Percentiles rank a stretch among this genome's conserved stretches.
These are phyloP conservation scores for Nyctereutes procyonoides DNA, from an alignment of 2,113 vertebrate genomes.

Conservation along the genomic window DNA sequence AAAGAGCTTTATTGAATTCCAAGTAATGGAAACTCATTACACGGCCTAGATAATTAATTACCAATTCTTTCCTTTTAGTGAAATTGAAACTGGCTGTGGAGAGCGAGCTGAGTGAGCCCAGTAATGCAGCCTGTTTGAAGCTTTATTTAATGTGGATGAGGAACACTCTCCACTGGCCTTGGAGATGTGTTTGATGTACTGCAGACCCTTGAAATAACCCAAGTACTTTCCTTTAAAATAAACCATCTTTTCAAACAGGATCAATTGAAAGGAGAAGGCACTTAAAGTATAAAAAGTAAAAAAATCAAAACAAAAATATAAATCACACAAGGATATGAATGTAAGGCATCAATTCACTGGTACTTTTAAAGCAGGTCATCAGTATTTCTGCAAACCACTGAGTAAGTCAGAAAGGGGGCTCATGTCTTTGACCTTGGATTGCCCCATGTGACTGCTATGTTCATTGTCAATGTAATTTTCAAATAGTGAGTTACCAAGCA, in stretches of 20 bases:
- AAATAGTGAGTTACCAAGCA: neutral
- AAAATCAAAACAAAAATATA: constrained; percentile 63
- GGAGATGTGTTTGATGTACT: constrained; percentile 65
- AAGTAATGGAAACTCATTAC: constrained; percentile 80
- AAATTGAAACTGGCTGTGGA: constrained; percentile 77
- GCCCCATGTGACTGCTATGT: neutral
- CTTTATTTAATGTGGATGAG: constrained; percentile 71
- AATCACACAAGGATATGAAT: constrained; percentile 42
- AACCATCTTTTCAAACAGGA: constrained; percentile 67
- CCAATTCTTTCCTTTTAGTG: constrained; percentile 69
- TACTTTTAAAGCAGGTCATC: constrained; percentile 23
- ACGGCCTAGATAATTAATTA: constrained; percentile 81
- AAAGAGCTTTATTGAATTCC: constrained; percentile 81
- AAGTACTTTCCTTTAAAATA: constrained; percentile 67
- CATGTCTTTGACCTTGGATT: neutral
- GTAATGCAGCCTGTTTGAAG: constrained; percentile 65
- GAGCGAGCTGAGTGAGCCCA: constrained; percentile 54
- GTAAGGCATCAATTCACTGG: neutral
- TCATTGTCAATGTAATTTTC: neutral
- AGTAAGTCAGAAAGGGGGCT: neutral
- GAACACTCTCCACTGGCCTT: constrained; percentile 57
- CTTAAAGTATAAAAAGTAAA: constrained; percentile 58
- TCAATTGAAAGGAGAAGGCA: constrained; percentile 58
- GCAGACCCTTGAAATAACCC: constrained; percentile 63
- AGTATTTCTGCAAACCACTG: constrained; percentile 1